Base-by-base conservation (phyloP, 92 coral and sea anemone genomes). In the Parazoanthus swiftii region DNA sequence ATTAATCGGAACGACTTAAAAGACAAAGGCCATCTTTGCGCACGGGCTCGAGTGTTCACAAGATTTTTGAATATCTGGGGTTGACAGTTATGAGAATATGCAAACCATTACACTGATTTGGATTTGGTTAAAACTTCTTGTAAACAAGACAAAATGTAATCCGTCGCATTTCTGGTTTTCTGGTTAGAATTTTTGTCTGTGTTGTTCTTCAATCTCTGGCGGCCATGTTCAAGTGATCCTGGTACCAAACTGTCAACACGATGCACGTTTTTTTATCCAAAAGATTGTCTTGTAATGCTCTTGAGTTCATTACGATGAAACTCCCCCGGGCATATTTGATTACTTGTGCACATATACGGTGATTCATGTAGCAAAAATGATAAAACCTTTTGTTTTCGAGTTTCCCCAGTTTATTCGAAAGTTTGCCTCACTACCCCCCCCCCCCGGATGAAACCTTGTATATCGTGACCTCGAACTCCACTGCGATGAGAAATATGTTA, bases 211-310 rank as follows among this genome's bases (percentile, higher is more conserved):
- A 18, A 65, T 65, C 70, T 65, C 70, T 65, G 70, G 70, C 23
- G 71, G 71, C 71, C 71, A 65, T 65, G 71, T 65, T 65, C 71
- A 8, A 65, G 71, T 65, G 71, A 65, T 65, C 25, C 71, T 65
- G 71, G 23, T 25, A 65, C 71, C 71, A 18, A 65, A 65, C 71
- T 65, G 71, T 65, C 71, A 65, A 65, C 13, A 65, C 13, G 13
- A 65, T 65, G 71, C 71, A 65, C 71, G 13, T 0, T 6, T 65
- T 29, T 65, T 65, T 65, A 65, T 65, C 8, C 13, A 8, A 10
- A 65, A 65, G 0, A 65, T 65, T 65, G 0, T 65, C 23, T 65
- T 65, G 71, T 65, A 14, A 65, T 65, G 71, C 71, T 65, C 71
- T 65, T 65, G 71, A 65, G 0, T 65, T 6, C 71, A 65, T 6